Evolutionary conservation across 2,888 invertebrate genomes (phyloP).

Genomic region (Chymomyza caudatula): DNA sequence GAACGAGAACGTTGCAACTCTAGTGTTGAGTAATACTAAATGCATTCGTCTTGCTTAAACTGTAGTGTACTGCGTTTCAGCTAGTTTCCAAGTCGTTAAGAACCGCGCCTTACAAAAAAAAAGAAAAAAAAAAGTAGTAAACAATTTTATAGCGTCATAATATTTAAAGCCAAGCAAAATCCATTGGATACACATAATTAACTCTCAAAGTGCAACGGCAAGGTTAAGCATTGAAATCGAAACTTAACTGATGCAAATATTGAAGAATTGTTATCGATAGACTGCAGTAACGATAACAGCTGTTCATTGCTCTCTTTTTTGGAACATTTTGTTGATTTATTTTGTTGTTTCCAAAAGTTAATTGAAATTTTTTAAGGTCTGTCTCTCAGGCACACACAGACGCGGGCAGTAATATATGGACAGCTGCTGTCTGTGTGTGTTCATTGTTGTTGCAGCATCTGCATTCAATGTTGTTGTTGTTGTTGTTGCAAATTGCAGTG

Average conservation of each 20-base stretch:
- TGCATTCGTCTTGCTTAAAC: neutral
- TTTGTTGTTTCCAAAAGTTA: slow-evolving; percentile 47
- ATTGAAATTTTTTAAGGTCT: slow-evolving; percentile 58
- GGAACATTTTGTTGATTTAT: slow-evolving; percentile 23
- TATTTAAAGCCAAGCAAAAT: neutral
- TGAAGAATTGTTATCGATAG: neutral
- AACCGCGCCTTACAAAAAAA: neutral
- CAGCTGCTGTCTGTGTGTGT: neutral
- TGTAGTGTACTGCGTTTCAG: neutral
- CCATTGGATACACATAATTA: neutral
- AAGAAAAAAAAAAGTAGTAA: neutral
- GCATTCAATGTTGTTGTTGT: slow-evolving; percentile 30
- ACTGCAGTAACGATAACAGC: neutral
- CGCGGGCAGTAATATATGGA: slow-evolving; percentile 25
- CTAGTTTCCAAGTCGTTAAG: neutral
- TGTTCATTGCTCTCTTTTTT: too few relatives aligned
- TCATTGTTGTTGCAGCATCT: neutral
- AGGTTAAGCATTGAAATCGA: neutral
- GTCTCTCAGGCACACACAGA: too few relatives aligned
- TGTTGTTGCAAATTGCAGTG: slow-evolving; percentile 43
- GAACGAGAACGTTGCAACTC: too few relatives aligned
- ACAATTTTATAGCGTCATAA: neutral
- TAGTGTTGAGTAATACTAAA: too few relatives aligned
- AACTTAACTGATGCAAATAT: neutral
- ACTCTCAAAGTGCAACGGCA: neutral